Evolutionary conservation across 2,888 invertebrate species (phyloP).

Genomic region (Lasiommata megera): DNA sequence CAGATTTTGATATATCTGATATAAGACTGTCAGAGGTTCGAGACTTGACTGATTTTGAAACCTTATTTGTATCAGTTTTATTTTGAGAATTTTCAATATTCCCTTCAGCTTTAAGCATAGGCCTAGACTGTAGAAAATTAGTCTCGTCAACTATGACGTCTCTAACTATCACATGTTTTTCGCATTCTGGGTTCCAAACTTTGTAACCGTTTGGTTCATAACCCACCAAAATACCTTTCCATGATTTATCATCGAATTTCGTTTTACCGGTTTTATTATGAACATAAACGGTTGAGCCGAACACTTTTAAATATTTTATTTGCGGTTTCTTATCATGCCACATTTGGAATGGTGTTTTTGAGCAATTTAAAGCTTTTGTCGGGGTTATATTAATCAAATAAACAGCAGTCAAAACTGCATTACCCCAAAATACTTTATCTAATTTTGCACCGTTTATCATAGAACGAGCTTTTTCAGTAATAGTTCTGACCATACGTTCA

Average conservation of each 20-base stretch:
- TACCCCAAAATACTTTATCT: slow-evolving; percentile 47
- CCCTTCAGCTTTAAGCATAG: slow-evolving; percentile 14
- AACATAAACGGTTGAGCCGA: slow-evolving; percentile 46
- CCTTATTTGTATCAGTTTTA: slow-evolving; percentile 17
- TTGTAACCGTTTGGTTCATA: slow-evolving; percentile 49
- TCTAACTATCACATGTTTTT: slow-evolving; percentile 41
- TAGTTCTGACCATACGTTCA: slow-evolving; percentile 48
- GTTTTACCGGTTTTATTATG: slow-evolving; percentile 42
- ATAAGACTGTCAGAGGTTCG: slow-evolving; percentile 11
- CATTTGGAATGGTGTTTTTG: slow-evolving; percentile 43
- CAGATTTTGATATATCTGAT: slow-evolving; percentile 28
- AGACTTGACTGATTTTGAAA: slow-evolving; percentile 24
- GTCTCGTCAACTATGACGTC: slow-evolving; percentile 48
- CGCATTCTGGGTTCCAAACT: slow-evolving; percentile 41
- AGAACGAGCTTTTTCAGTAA: slow-evolving; percentile 49
- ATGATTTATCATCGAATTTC: slow-evolving; percentile 47
- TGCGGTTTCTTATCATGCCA: slow-evolving; percentile 48
- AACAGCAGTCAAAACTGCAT: slow-evolving; percentile 48
- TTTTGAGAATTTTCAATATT: slow-evolving; percentile 22
- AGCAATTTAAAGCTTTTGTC: slow-evolving; percentile 20
- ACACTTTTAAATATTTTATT: slow-evolving; percentile 43
- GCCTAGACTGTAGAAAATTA: slow-evolving; percentile 38
- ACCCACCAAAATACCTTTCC: slow-evolving; percentile 45
- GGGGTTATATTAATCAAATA: slow-evolving; percentile 45
- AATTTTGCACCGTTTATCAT: slow-evolving; percentile 42